Evolutionary conservation across 2,797 vertebrate species (phyloP).

Genomic region (Pterois miles): DNA sequence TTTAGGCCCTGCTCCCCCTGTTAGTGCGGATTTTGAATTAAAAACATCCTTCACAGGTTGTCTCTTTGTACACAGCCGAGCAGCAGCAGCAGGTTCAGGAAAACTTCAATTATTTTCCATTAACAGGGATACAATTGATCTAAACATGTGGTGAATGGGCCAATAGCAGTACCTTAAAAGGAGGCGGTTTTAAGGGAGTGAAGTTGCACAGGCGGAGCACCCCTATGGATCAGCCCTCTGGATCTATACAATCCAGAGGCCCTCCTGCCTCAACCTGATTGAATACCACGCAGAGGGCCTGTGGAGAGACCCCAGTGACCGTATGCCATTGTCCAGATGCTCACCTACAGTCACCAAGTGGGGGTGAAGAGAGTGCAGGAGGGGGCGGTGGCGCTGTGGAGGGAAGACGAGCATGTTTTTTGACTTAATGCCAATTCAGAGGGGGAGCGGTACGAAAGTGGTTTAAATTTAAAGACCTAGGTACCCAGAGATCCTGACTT

Average conservation of each 20-base stretch:
- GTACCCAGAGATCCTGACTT: not conserved
- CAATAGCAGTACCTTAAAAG: constrained; percentile 70
- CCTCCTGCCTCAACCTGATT: constrained; percentile 79
- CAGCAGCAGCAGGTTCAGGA: constrained; percentile 64
- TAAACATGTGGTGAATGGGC: constrained; percentile 79
- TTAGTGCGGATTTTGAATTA: constrained; percentile 74
- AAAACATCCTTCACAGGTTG: constrained; percentile 79
- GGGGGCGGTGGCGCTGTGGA: constrained; percentile 21
- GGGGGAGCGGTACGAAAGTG: not conserved
- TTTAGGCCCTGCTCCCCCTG: constrained; percentile 58
- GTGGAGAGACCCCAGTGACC: constrained; percentile 68
- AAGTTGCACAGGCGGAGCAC: constrained; percentile 57
- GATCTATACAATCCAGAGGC: constrained; percentile 75
- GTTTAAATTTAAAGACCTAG: not conserved
- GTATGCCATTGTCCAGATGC: constrained; percentile 78
- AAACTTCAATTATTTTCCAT: constrained; percentile 82
- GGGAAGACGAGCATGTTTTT: constrained; percentile 12
- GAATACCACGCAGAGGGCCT: constrained; percentile 72
- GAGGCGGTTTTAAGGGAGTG: constrained; percentile 53
- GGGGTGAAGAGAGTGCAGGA: constrained; percentile 48
- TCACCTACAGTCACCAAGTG: constrained; percentile 72
- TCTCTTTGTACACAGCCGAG: constrained; percentile 60
- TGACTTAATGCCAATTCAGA: constrained; percentile 44
- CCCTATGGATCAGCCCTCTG: constrained; percentile 75
- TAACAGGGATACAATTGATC: constrained; percentile 84